Base-by-base conservation (phyloP, 1,140 invertebrate genomes). In the Lepidurus packardi region DNA sequence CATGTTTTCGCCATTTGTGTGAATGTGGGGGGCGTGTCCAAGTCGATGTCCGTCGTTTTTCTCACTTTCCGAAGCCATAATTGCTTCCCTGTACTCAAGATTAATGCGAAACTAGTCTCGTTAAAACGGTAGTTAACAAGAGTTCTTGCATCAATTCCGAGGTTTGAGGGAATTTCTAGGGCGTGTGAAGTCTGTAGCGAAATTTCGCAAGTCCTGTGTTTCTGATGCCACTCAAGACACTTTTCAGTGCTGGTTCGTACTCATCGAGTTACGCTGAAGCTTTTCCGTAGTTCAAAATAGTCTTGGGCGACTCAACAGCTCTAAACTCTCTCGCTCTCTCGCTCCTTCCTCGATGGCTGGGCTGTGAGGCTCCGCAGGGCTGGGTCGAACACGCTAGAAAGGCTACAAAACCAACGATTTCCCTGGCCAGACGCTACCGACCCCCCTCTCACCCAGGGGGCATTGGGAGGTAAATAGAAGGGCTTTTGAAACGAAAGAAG, bases 1-100 rank as follows among this genome's bases (percentile, higher is more conserved):
- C 53, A 65, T 65, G 53, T 65, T 65, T 65, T 65, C 53, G 53
- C 53, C 53, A 65, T 65, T 65, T 65, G 53, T 65, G 53, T 65
- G 8, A 65, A 13, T 65, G 16, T 65, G 53, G 21, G 53, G 53
- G n/a, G 53, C 53, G 53, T 21, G 53, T 65, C 53, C 53, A 65
- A 65, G 53, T 7, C 34, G 34, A 34, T 21, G 16, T 13, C 53
- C 53, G 53, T 65, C 53, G 53, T 65, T 65, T 65, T 65, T 21
- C 53, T 65, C 53, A n/a, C 16, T 65, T 65, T 21, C n/a, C 8
- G 53, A n/a, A 65, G 53, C 53, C 53, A 65, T 65, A 13, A n/a
- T 65, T 65, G 13, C 16, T 65, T 9, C 7, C 13, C 21, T 65
- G 9, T 65, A 47, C 53, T 65, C 53, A 65, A 65, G 21, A 65